Conservation (phyloP, 2,797 vertebrate genomes). For the Emys orbicularis region DNA sequence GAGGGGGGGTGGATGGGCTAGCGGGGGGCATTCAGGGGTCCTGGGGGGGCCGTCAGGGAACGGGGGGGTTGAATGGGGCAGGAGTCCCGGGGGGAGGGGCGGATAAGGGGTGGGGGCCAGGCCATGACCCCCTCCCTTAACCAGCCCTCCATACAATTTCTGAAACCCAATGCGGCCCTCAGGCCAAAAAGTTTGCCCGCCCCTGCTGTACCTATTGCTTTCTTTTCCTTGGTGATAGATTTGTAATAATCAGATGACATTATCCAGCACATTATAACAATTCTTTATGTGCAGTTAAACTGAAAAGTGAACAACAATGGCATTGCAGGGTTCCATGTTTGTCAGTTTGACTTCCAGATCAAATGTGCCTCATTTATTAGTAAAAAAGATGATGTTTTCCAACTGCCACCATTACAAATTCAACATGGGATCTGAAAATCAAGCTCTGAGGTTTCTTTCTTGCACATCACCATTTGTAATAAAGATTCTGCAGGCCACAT, state of each 20-base stretch:
- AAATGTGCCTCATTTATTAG: background rate
- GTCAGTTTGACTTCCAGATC: background rate
- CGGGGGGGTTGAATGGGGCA: no score
- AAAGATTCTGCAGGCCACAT: background rate
- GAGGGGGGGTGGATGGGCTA: no score
- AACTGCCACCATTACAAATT: background rate
- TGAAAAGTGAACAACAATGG: background rate
- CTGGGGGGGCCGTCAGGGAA: no score
- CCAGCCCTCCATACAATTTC: no score
- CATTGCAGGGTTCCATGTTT: background rate
- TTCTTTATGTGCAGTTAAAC: background rate
- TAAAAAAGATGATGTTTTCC: background rate
- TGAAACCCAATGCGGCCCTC: no score
- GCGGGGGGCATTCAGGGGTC: no score
- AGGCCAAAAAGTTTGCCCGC: no score
- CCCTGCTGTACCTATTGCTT: background rate
- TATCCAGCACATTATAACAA: background rate
- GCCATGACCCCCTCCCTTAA: no score
- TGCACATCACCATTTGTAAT: background rate
- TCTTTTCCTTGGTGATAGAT: background rate
- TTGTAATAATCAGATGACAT: background rate
- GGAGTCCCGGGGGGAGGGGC: no score
- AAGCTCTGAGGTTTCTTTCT: background rate
- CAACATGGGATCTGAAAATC: accelerated
- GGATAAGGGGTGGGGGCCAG: no score